These are phyloP conservation scores for Nicator chloris DNA, from an alignment of 2,113 vertebrate species.

Conservation along the genomic window DNA sequence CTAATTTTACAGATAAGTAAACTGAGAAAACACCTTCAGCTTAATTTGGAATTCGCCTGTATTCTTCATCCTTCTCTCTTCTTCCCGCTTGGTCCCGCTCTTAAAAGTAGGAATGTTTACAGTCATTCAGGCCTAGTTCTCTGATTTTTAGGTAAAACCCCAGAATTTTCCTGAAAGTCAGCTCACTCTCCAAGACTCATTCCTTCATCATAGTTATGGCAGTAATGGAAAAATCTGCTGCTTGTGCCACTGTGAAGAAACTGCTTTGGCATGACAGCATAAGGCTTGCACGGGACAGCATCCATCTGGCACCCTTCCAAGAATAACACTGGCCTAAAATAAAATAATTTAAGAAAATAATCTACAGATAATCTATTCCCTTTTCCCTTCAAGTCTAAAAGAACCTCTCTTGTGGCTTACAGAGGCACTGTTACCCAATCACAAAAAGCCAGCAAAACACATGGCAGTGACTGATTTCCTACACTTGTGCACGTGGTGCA, in stretches of 20 bases:
- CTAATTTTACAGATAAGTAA: background rate
- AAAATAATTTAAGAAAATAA: background rate
- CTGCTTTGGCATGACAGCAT: constrained; percentile 27
- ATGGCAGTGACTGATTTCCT: background rate
- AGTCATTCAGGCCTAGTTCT: constrained; percentile 6
- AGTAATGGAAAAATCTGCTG: background rate
- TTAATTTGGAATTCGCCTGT: background rate
- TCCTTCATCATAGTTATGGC: background rate
- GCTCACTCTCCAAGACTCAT: background rate
- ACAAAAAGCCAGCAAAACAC: constrained; percentile 1
- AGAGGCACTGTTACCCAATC: background rate
- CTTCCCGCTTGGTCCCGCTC: background rate
- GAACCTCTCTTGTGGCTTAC: background rate
- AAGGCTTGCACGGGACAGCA: constrained; percentile 10
- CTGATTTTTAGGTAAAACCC: background rate
- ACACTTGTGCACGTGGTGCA: background rate
- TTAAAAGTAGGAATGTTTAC: constrained; percentile 14
- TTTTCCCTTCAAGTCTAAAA: background rate
- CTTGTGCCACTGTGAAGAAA: background rate
- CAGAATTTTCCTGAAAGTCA: background rate
- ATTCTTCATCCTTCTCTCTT: background rate
- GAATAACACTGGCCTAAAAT: background rate
- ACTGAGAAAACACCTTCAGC: background rate
- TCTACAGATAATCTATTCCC: background rate
- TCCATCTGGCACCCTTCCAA: background rate